A percentile compares a stretch with the other conserved stretches of the same genome.
phyloP scores from a whole-genome alignment of 2,888 invertebrate species.

The Ophraella communa region DNA sequence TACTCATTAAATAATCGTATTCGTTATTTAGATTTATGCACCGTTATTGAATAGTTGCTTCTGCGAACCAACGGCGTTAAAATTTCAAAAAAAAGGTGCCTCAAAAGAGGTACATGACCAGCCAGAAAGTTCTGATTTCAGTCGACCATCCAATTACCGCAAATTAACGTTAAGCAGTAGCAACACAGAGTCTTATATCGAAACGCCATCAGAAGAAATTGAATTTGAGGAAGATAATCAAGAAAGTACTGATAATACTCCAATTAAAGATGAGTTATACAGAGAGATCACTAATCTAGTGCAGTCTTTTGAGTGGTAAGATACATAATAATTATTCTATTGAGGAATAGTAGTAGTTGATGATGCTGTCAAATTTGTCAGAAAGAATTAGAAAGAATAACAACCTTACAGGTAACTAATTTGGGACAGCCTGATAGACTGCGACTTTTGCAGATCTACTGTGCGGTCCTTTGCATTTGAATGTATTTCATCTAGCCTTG shows the following conservation, averaged over 20 bases:
- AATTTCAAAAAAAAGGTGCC: constrained; percentile 10
- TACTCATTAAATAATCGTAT: too few species aligned
- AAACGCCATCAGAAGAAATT: not conserved
- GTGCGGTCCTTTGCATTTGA: too few species aligned
- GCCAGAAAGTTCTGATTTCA: constrained; percentile 39
- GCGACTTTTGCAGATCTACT: too few species aligned
- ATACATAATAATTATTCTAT: too few species aligned
- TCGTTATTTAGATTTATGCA: constrained; percentile 43
- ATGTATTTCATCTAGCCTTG: too few species aligned
- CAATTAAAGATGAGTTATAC: constrained; percentile 61
- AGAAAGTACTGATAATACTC: constrained; percentile 16
- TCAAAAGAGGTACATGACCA: not conserved
- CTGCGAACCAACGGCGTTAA: constrained; percentile 60
- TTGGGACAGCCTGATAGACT: too few species aligned
- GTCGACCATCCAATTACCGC: constrained; percentile 67
- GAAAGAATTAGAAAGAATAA: too few species aligned
- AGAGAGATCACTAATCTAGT: constrained; percentile 53
- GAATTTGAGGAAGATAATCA: not conserved
- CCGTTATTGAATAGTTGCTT: constrained; percentile 68
- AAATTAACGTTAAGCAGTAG: constrained; percentile 56
- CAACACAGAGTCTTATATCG: not conserved
- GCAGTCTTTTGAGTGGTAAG: constrained; percentile 61
- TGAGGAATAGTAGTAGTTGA: too few species aligned
- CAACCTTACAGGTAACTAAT: too few species aligned
- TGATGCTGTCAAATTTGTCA: too few species aligned